Evolutionary conservation across 2,888 invertebrate species (phyloP), one percentile per base, ranked within the genome.

Genomic region (Tiphia femorata): DNA sequence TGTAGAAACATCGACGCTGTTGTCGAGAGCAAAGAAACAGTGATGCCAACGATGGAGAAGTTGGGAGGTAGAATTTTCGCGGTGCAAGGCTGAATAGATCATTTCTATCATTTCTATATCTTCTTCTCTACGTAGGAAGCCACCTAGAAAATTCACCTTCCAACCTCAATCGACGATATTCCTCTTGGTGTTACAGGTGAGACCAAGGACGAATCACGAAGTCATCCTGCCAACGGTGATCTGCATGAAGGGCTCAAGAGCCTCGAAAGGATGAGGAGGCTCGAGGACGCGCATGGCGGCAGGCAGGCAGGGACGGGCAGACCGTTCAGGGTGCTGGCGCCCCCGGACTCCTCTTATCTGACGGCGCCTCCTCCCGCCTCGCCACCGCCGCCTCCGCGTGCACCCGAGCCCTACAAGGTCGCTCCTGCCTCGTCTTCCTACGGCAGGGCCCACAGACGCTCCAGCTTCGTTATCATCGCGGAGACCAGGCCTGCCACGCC

Each of bases 381-480:
- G 27, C 58, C 57, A 25, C 74, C 80, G 29, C 77, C 83, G 7
- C 81, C 80, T 21, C 78, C 82, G 10, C 64, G 81, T 27, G 82
- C 81, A 16, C 82, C 82, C 21, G 83, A 83, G 44, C 82, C 83
- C 1, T 83, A 83, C 71, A 82, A 82, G 58, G 62, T 83, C 57
- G 72, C 72, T 7, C 70, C 77, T 14, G 46, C 76, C 43, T 23
- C 75, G 46, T 62, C 86, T 74, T 81, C 86, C 64, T 84, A 85
- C 38, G 81, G 85, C 17, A 87, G 90, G 57, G 84, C 88, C 54
- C 90, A 90, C 73, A 87, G 88, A 52, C 89, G 90, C 77, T 86
- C 89, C 5, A 89, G 91, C 2, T 92, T 92, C 79, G 90, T 91
- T 59, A 91, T 92, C 65, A 85, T 92, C 54, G 86, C 89, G 10